A percentile compares a stretch with the other conserved stretches of the same genome.
Conservation (phyloP, 2,113 vertebrate genomes). For the Trochalopteron elliotii region DNA sequence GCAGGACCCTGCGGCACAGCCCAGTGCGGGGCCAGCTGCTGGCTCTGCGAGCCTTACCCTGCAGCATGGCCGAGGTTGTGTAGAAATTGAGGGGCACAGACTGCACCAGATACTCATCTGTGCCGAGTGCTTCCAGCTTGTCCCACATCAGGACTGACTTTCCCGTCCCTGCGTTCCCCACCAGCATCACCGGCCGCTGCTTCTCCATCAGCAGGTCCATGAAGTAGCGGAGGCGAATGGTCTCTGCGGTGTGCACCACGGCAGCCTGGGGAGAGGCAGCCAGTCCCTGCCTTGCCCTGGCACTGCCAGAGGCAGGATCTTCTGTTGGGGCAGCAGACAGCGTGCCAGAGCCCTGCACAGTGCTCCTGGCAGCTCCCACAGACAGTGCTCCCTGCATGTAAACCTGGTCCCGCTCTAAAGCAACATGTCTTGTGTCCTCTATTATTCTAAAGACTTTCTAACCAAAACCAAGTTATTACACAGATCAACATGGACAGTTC, state of each 20-base stretch:
- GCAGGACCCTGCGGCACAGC: accelerated
- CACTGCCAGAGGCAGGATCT: background rate
- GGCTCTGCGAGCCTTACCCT: slow-evolving; percentile 55
- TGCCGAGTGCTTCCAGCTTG: slow-evolving; percentile 66
- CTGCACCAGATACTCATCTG: slow-evolving; percentile 70
- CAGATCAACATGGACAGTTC: background rate
- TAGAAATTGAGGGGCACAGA: slow-evolving; percentile 82
- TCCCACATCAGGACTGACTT: slow-evolving; percentile 78
- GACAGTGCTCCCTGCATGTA: background rate
- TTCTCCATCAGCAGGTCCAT: slow-evolving; percentile 78
- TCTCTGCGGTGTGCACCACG: slow-evolving; percentile 77
- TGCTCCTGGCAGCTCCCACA: accelerated
- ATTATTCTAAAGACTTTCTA: background rate
- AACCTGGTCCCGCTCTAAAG: background rate
- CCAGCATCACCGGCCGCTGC: slow-evolving; percentile 77
- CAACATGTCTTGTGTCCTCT: background rate
- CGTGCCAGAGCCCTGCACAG: background rate
- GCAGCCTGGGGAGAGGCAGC: slow-evolving; percentile 59
- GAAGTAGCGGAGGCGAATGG: slow-evolving; percentile 75
- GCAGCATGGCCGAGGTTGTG: slow-evolving; percentile 80
- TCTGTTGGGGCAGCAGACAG: accelerated
- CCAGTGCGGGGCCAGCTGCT: accelerated
- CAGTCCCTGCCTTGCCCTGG: background rate
- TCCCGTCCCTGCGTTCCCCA: slow-evolving; percentile 76
- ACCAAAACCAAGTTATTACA: background rate